These are phyloP conservation scores for Distichodus sexfasciatus DNA, from an alignment of 2,797 vertebrate species.

Conservation along the genomic window DNA sequence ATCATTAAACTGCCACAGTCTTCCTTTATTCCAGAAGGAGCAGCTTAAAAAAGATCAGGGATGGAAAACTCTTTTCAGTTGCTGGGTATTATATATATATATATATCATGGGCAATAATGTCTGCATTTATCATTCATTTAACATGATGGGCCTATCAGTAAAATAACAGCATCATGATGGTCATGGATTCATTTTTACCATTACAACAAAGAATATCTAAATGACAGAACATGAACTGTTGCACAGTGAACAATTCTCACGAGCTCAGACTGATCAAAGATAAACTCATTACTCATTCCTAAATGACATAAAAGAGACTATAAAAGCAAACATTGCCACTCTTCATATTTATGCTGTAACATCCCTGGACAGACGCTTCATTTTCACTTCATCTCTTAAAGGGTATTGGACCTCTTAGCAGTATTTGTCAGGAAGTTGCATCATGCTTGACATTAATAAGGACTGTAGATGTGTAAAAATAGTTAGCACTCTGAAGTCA, in stretches of 20 bases:
- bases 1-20: neutral
- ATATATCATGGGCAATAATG: neutral
- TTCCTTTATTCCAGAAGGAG: neutral
- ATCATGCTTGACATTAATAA: slow-evolving; percentile 18
- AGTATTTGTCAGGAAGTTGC: neutral
- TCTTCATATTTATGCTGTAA: neutral
- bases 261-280: neutral
- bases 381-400: neutral
- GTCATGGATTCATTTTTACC: slow-evolving; percentile 14
- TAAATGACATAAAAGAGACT: neutral
- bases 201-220: slow-evolving; percentile 38
- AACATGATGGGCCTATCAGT: neutral
- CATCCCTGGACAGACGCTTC: neutral
- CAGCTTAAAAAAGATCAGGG: neutral
- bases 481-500: neutral
- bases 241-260: no score
- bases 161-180: slow-evolving; percentile 12
- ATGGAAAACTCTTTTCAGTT: no score
- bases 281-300: neutral
- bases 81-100: no score
- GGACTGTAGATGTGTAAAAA: neutral
- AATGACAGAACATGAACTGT: slow-evolving; percentile 31
- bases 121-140: neutral
- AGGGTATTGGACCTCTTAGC: neutral
- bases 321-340: neutral